Evolutionary conservation across 2,888 invertebrate species (phyloP).

Genomic region (Dasypolia templi): DNA sequence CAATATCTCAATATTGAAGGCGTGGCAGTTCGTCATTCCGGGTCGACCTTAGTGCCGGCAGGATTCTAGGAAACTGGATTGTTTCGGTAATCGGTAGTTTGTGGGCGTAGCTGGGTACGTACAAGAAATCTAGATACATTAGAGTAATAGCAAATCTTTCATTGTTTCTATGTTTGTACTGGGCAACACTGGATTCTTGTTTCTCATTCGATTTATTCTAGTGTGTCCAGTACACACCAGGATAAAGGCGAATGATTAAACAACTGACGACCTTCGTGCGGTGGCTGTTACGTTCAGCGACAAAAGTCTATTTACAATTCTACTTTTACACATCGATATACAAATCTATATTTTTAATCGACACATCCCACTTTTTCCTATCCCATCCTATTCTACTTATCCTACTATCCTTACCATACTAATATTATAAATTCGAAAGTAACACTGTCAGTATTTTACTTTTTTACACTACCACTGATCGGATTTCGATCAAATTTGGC

Average conservation of each 20-base stretch:
- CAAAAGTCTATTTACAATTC: neutral
- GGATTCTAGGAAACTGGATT: constrained; percentile 27
- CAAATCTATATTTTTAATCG: too few species aligned
- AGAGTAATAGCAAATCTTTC: neutral
- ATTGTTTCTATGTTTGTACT: neutral
- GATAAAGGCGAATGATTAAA: too few species aligned
- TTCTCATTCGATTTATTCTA: neutral
- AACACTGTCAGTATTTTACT: too few species aligned
- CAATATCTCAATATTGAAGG: constrained; percentile 34
- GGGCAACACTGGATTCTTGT: neutral
- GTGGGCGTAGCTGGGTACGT: constrained; percentile 10
- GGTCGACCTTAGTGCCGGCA: constrained; percentile 37
- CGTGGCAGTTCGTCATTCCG: constrained; percentile 43
- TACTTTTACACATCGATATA: neutral
- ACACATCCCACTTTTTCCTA: too few species aligned
- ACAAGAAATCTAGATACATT: neutral
- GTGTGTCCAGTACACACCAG: too few species aligned
- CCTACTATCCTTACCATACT: too few species aligned
- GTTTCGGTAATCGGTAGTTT: constrained; percentile 28
- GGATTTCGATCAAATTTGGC: too few species aligned
- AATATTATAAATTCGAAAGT: too few species aligned
- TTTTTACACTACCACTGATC: too few species aligned
- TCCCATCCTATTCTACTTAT: too few species aligned
- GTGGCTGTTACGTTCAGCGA: neutral
- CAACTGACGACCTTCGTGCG: neutral